Percentiles rank a stretch among this genome's conserved stretches.
Conservation (phyloP, 2,888 invertebrate species). For the Latheticus oryzae region DNA sequence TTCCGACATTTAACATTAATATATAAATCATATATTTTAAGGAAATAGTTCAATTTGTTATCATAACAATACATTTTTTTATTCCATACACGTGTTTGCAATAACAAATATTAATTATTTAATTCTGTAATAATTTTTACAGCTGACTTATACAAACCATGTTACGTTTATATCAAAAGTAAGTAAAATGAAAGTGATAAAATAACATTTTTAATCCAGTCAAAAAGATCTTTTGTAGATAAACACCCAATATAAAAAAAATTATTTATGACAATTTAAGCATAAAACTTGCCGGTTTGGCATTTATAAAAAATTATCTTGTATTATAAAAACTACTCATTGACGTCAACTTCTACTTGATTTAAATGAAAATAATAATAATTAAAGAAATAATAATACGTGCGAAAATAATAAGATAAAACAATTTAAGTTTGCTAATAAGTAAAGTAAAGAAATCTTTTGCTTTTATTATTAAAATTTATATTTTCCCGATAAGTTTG, state of each 20-base stretch:
- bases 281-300: slow-evolving; percentile 19
- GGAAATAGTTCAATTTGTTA: too few species aligned
- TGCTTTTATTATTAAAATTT: slow-evolving; percentile 7
- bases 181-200: too few species aligned
- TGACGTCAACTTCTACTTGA: slow-evolving; percentile 52
- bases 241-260: neutral
- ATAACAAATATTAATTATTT: too few species aligned
- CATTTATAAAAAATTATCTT: slow-evolving; percentile 27
- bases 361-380: slow-evolving; percentile 18
- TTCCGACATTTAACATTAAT: too few species aligned
- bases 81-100: too few species aligned
- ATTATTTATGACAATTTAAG: slow-evolving; percentile 3
- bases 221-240: too few species aligned
- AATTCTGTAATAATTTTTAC: too few species aligned
- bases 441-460: neutral
- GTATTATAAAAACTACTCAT: slow-evolving; percentile 43
- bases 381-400: slow-evolving; percentile 15
- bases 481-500: neutral
- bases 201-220: too few species aligned
- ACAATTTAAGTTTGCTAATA: neutral
- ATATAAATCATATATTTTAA: too few species aligned
- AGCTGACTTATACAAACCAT: too few species aligned
- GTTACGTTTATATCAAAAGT: too few species aligned
- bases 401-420: slow-evolving; percentile 10
- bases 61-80: too few species aligned